Base-by-base conservation (phyloP, 1,140 invertebrate genomes). In the Drosophila sechellia region DNA sequence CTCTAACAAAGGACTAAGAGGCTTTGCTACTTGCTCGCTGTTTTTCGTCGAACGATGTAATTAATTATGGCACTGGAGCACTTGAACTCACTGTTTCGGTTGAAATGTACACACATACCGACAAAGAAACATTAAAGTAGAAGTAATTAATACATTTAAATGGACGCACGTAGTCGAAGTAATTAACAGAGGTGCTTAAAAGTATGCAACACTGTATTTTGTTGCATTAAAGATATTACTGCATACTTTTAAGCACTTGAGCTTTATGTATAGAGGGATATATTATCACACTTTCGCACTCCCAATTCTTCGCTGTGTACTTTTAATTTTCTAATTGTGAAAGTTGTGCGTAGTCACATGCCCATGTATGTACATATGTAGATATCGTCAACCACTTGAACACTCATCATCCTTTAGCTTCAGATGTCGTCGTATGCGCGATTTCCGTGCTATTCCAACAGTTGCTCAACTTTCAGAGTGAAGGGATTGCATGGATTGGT, bases 251-350 rank as follows among this genome's bases (percentile, higher is more conserved):
- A 40, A n/a, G n/a, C 39, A 40, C n/a, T 6, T 10, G 6, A 31
- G 8, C 2, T 3, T 31, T 10, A 10, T 10, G 6, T 31, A 31
- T 27, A 6, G 5, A 27, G 5, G 5, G 0, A 27, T 27, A 27
- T 27, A 6, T 27, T 8, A 8, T 2, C 2, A 8, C 0, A 31
- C 31, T 31, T 31, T 1, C 3, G 31, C 31, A 31, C 31, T 31
- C 31, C 8, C 8, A 31, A 31, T 31, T 31, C 31, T 0, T 8
- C 31, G 6, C 58, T 39, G 79, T 87, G 83, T 55, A 76, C 40
- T 79, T 87, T 83, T 73, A 76, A 89, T 89, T 89, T 87, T 87
- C 84, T 83, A 87, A 87, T 87, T 89, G 76, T 79, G 35, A 87
- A 79, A 86, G 74, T 77, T 73, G 56, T 70, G 40, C 63, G 69